Percentiles rank a stretch among this genome's conserved stretches.
Conservation (phyloP, 2,888 invertebrate genomes). For the Eurytoma californica region DNA sequence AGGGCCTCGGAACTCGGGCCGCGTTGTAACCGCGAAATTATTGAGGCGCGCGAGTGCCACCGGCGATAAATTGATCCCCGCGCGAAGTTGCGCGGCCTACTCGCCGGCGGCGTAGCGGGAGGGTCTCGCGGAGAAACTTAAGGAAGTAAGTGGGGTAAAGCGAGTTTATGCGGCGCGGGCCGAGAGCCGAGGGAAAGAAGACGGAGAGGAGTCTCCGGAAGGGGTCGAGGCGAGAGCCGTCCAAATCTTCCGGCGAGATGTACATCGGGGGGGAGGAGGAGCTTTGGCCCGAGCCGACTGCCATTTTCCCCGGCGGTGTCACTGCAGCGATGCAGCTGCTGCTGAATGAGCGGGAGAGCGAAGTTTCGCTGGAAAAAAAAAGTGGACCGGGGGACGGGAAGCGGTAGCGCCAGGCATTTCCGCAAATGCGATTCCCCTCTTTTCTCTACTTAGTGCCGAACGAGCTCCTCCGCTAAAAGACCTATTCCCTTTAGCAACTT, state of each 20-base stretch:
- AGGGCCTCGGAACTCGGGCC: background rate
- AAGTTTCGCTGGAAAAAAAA: conserved; percentile 31
- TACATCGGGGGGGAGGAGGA: background rate
- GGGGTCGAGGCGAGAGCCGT: conserved; percentile 18
- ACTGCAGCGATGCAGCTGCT: background rate
- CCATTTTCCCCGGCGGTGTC: background rate
- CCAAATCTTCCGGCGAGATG: conserved; percentile 15
- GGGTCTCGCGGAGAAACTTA: too few species aligned
- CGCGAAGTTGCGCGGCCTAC: conserved; percentile 59
- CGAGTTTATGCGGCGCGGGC: background rate
- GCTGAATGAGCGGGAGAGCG: background rate
- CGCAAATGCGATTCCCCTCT: conserved; percentile 40
- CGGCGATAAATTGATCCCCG: conserved; percentile 63
- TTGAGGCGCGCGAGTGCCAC: conserved; percentile 49
- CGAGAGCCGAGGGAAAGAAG: conserved; percentile 24
- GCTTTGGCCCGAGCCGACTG: conserved; percentile 5
- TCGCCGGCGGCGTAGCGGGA: background rate
- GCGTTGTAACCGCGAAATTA: conserved; percentile 53
- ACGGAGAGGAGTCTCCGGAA: background rate
- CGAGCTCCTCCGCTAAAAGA: conserved; percentile 26
- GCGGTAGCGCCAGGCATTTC: conserved; percentile 1
- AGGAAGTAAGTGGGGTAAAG: background rate
- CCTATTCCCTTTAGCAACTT: conserved; percentile 30
- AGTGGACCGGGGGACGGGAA: background rate
- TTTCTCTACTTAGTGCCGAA: conserved; percentile 47